A percentile compares a stretch with the other conserved stretches of the same genome.
Conservation (phyloP, 2,888 invertebrate species). For the Tipula vernalis region DNA sequence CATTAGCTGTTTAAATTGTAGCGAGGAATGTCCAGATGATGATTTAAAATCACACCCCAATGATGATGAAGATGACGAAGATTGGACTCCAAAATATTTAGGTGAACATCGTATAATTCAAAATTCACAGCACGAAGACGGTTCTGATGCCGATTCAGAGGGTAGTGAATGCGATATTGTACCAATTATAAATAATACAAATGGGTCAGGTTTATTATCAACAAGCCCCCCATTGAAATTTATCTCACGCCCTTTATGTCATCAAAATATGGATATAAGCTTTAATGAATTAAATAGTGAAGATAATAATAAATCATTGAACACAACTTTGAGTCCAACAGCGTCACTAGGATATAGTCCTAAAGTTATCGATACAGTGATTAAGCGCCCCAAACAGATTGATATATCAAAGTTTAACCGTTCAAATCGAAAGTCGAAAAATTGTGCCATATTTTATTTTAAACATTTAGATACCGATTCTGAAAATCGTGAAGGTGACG, state of each 20-base stretch:
- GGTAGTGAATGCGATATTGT: conserved; percentile 38
- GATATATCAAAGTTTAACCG: conserved; percentile 51
- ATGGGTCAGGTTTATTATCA: neutral
- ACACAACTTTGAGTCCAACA: neutral
- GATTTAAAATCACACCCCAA: conserved; percentile 11
- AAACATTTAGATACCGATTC: conserved; percentile 79
- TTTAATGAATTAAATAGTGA: conserved; percentile 5
- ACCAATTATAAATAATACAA: neutral
- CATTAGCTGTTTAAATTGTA: neutral
- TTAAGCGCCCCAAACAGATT: conserved; percentile 39
- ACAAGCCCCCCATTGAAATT: neutral
- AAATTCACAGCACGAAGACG: conserved; percentile 22
- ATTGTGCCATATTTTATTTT: conserved; percentile 74
- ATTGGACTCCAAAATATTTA: conserved; percentile 9
- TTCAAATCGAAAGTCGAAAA: conserved; percentile 66
- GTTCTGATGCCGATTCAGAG: conserved; percentile 50
- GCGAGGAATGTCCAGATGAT: conserved; percentile 9
- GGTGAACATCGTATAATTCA: neutral
- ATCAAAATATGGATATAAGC: conserved; percentile 8
- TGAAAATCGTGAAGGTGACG: conserved; percentile 39
- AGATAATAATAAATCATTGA: conserved; percentile 6
- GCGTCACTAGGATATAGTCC: neutral
- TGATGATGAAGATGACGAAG: conserved; percentile 11
- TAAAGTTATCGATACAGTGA: conserved; percentile 14
- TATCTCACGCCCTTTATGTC: neutral